Base-by-base conservation (phyloP, 2,888 invertebrate species). In the Andrena marginata region DNA sequence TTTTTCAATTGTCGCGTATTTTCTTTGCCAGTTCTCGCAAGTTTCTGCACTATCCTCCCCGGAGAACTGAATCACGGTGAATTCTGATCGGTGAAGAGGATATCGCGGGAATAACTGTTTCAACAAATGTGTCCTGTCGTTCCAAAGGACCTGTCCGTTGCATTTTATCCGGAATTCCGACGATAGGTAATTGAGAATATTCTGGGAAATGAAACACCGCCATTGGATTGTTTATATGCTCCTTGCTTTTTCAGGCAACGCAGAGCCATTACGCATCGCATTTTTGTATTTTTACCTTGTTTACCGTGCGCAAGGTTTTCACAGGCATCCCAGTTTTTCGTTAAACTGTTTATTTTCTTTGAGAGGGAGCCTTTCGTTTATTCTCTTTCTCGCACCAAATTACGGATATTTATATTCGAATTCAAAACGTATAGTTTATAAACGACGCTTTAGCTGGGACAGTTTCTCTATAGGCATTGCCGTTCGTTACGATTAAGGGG, bases 211-310 rank as follows among this genome's bases (percentile, higher is more conserved):
- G 42, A 42, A 42, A 3, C 1, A 42, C 42, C 13, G 4, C 42
- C 42, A 4, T 42, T 42, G 16, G 16, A 42, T 42, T 42, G 42
- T 42, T 42, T 42, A 51, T 67, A 20, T 33, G 13, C 23, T 23
- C 13, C 8, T 13, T 68, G 51, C 54, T 80, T 73, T 73, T 42
- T 13, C 42, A 64, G 31, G 23, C 64, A 13, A 20, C 33, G 3
- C 23, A n/a, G 23, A 8, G 31, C 8, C 23, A 2, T 48, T 10
- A 64, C 42, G 63, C 48, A 33, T 64, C 42, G 23, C 62, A 54
- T 62, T 62, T 29, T 70, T 59, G 60, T 69, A 60, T 69, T 51
- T 51, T 49, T 26, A 5, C 23, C 10, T 49, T 62, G 51, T 35
- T 60, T 75, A 35, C 29, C 16, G 13, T 2, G 1, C n/a, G 2